A percentile compares a stretch with the other conserved stretches of the same genome.
These are phyloP conservation scores for Piprites chloris DNA, from an alignment of 2,113 vertebrate species.

Conservation along the genomic window DNA sequence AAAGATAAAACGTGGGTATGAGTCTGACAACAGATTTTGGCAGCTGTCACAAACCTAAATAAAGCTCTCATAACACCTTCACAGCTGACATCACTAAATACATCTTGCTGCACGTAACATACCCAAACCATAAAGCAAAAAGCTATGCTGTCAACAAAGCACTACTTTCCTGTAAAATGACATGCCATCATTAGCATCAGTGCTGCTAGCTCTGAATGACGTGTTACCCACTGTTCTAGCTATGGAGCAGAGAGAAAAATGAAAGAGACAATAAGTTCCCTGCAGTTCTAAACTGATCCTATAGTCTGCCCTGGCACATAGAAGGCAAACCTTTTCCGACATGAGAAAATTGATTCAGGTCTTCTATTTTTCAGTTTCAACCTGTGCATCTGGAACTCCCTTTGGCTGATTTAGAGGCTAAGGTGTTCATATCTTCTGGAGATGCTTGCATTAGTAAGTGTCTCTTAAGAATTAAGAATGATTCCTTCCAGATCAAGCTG, in stretches of 20 bases:
- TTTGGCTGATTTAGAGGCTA: neutral
- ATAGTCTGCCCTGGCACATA: neutral
- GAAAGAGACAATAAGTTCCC: neutral
- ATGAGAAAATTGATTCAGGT: neutral
- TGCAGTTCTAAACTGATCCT: neutral
- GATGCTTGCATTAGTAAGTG: neutral
- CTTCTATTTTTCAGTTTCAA: neutral
- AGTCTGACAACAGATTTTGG: neutral
- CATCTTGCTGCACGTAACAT: neutral
- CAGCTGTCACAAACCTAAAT: neutral
- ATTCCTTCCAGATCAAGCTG: conserved; percentile 7
- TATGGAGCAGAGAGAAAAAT: neutral
- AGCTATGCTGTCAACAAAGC: neutral
- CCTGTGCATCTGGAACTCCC: neutral
- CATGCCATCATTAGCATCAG: neutral
- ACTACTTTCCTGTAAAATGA: neutral
- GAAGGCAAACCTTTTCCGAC: neutral
- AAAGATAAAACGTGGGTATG: neutral
- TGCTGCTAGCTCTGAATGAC: neutral
- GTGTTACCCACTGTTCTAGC: neutral
- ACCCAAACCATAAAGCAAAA: neutral
- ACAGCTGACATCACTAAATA: neutral
- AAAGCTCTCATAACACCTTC: neutral
- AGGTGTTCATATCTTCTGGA: neutral
- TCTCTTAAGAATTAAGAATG: neutral